Evolutionary conservation across 2,113 vertebrate species (phyloP).

Genomic region (Erinaceus europaeus): DNA sequence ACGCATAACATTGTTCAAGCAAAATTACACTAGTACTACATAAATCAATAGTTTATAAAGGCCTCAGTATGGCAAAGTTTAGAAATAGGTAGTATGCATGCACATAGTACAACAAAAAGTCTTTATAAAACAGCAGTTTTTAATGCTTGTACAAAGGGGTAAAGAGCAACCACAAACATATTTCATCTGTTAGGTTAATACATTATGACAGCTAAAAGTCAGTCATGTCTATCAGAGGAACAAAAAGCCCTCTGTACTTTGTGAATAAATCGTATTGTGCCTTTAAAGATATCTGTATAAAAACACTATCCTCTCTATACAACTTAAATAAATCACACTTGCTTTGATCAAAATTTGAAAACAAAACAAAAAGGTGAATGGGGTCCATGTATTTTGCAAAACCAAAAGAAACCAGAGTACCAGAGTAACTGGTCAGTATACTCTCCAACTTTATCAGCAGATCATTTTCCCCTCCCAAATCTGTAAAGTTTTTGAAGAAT

Average conservation of each 20-base stretch:
- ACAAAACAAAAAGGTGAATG: conserved; percentile 54
- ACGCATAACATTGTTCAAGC: conserved; percentile 87
- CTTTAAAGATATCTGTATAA: conserved; percentile 87
- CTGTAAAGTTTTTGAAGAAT: conserved; percentile 30
- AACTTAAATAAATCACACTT: conserved; percentile 80
- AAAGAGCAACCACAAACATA: conserved; percentile 88
- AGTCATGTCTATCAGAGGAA: conserved; percentile 83
- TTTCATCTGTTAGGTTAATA: conserved; percentile 88
- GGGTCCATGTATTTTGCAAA: conserved; percentile 58
- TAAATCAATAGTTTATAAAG: conserved; percentile 88
- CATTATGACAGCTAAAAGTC: conserved; percentile 86
- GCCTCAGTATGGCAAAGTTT: conserved; percentile 88
- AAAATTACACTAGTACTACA: conserved; percentile 89
- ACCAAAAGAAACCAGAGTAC: conserved; percentile 71
- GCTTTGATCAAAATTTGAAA: conserved; percentile 75
- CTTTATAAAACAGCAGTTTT: conserved; percentile 88
- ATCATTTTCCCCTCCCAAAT: conserved; percentile 33
- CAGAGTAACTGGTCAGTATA: conserved; percentile 69
- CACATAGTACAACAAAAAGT: conserved; percentile 89
- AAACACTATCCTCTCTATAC: conserved; percentile 81
- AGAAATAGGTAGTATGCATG: conserved; percentile 92
- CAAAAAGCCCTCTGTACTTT: conserved; percentile 79
- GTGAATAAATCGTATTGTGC: conserved; percentile 86
- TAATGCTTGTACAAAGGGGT: conserved; percentile 89
- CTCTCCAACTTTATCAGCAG: conserved; percentile 65